Base-by-base conservation (phyloP, 2,797 vertebrate genomes). In the Peromyscus melanophrys region DNA sequence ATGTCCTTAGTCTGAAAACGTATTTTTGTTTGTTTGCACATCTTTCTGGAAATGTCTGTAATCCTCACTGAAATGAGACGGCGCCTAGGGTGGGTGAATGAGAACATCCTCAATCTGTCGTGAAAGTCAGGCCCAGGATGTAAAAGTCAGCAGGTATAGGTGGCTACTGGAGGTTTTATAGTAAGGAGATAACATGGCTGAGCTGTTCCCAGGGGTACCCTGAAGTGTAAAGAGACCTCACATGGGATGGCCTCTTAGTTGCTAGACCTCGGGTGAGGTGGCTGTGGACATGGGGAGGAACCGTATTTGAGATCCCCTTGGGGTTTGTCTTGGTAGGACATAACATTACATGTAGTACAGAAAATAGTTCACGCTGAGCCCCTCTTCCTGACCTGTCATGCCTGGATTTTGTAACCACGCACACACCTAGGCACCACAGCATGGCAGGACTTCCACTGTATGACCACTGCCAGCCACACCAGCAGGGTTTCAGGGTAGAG, bases 11-110 rank as follows among this genome's bases (percentile, higher is more conserved):
- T 14, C 21, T 1, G 29, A 67, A 61, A 55, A 63, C 29, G 61
- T 80, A 34, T 57, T 87, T 80, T 75, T 59, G 25, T 95, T 65
- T 73, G 73, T 77, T 89, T 94, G 23, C 52, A 75, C 61, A 5
- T 65, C 6, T 37, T 40, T 73, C 57, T 80, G 83, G 67, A 83
- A 83, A 89, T 29, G 12, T 52, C 65, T 63, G 2, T 27, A 21
- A 0, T 88, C 37, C 73, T 71, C 40, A 31, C 29, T 81, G 46
- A 61, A 57, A 69, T 4, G 43, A 46, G 40, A 52, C 37, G 6
- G 69, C 31, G 9, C 17, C 2, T n/a, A 10, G 75, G 52, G 65
- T 40, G 43, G 86, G 57, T 6, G 80, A 61, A 49, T 29, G 61
- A 34, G 34, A 59, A 9, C 16, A 27, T n/a, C 40, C 6, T 77